Conservation (phyloP, 2,113 vertebrate species). For the Nesogale talazaci region DNA sequence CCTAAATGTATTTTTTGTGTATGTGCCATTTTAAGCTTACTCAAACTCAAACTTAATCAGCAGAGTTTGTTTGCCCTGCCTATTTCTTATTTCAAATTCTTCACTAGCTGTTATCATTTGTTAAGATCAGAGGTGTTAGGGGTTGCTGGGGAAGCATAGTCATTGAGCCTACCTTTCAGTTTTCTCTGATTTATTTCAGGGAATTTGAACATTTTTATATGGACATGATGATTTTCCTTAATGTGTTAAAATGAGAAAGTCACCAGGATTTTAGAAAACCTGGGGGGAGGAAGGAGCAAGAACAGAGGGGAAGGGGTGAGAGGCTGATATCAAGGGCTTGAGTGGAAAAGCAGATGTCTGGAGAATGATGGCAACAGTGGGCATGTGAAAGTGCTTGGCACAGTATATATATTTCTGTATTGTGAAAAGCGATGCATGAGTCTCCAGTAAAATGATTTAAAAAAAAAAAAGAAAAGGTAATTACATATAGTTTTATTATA, state of each 20-base stretch:
- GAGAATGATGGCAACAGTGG: no score
- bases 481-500: neutral
- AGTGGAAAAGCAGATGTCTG: no score
- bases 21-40: neutral
- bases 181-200: neutral
- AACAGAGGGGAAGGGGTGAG: no score
- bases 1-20: neutral
- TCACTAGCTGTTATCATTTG: conserved; percentile 38
- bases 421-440: no score
- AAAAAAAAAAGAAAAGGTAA: no score
- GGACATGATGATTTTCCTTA: conserved; percentile 1
- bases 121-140: conserved; percentile 72
- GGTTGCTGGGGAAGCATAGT: conserved; percentile 69
- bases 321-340: no score
- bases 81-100: conserved; percentile 50
- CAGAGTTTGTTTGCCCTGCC: neutral
- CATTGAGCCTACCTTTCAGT: conserved; percentile 72
- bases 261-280: conserved; percentile 13
- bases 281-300: no score
- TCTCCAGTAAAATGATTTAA: no score
- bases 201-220: conserved; percentile 9
- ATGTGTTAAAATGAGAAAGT: neutral
- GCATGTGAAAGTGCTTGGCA: no score
- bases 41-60: neutral
- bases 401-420: no score